These are phyloP conservation scores for Synanthedon tipuliformis DNA, from an alignment of 2,888 invertebrate species.

Conservation along the genomic window DNA sequence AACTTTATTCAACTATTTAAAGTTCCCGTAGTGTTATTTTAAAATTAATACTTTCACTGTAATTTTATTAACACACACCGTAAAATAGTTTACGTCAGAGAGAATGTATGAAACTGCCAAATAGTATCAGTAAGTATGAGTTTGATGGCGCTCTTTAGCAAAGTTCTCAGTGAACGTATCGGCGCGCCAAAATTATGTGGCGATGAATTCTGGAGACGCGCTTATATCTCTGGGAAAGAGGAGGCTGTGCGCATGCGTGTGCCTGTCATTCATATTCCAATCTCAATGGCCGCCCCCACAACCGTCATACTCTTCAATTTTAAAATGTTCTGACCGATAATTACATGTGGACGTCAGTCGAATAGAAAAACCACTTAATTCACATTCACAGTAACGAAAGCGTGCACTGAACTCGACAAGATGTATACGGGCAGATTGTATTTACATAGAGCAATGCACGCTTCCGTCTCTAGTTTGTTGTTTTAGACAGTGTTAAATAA, in stretches of 20 bases:
- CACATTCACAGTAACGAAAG: neutral
- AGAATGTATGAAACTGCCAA: constrained; percentile 2
- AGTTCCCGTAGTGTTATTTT: constrained; percentile 26
- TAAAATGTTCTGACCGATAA: neutral
- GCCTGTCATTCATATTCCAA: constrained; percentile 48
- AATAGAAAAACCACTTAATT: neutral
- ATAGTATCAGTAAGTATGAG: constrained; percentile 9
- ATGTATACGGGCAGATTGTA: neutral
- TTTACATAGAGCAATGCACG: too few relatives aligned
- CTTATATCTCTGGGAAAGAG: constrained; percentile 50
- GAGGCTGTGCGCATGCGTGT: constrained; percentile 47
- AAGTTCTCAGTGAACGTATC: constrained; percentile 51
- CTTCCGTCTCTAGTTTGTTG: too few relatives aligned
- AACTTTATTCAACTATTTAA: constrained; percentile 37
- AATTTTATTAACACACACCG: constrained; percentile 35
- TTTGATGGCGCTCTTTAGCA: constrained; percentile 18
- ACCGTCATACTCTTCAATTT: constrained; percentile 27
- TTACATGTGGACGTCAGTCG: neutral
- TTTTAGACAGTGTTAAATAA: too few relatives aligned
- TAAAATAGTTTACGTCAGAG: constrained; percentile 16
- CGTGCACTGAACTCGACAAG: neutral
- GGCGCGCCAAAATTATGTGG: constrained; percentile 64
- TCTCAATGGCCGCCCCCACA: constrained; percentile 61
- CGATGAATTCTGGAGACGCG: constrained; percentile 39
- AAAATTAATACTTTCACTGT: constrained; percentile 24